Conservation (phyloP, 2,113 vertebrate genomes). For the Macroglossus sobrinus region DNA sequence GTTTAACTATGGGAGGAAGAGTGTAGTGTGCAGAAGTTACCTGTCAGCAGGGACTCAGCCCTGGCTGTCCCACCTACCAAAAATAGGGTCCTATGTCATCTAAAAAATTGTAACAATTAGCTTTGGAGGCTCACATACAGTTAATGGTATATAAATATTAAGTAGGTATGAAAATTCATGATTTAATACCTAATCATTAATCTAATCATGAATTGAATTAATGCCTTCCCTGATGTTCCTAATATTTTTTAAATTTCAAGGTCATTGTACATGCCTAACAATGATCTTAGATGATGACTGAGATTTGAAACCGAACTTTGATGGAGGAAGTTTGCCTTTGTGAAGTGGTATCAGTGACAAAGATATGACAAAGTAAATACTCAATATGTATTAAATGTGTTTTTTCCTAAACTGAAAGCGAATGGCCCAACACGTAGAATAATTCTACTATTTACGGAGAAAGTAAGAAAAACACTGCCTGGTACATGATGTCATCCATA, state of each 20-base stretch:
- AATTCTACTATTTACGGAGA: background rate
- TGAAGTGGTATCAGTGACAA: background rate
- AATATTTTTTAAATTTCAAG: background rate
- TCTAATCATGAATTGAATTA: background rate
- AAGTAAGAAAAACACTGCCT: background rate
- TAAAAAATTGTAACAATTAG: background rate
- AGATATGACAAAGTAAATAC: background rate
- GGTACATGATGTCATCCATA: background rate
- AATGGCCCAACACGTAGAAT: background rate
- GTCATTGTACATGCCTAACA: background rate
- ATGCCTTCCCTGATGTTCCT: background rate
- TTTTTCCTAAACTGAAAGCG: background rate
- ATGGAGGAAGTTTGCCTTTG: background rate
- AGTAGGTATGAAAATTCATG: background rate
- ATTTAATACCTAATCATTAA: too few species aligned
- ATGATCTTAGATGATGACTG: background rate
- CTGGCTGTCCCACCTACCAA: too few species aligned
- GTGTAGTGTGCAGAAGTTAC: background rate
- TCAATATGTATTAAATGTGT: background rate
- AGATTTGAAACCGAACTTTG: background rate
- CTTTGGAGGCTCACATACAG: background rate
- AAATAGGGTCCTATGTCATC: background rate
- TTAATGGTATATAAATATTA: background rate
- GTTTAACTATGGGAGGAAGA: background rate
- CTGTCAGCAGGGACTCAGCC: background rate